Evolutionary conservation across 2,113 vertebrate species (phyloP).

Genomic region (Etheostoma spectabile): DNA sequence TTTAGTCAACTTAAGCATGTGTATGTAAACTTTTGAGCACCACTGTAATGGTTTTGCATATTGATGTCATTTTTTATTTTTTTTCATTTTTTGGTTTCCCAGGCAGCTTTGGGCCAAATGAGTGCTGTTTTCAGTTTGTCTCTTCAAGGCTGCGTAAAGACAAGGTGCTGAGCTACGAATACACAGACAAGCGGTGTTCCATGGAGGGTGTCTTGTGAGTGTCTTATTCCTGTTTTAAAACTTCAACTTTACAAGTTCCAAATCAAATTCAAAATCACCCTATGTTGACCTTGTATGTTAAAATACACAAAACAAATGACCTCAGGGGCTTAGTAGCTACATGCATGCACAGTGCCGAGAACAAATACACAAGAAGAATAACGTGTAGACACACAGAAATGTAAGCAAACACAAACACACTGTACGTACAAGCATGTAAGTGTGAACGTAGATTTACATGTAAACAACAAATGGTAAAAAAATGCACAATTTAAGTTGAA

Average conservation of each 20-base stretch:
- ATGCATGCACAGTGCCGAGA: neutral
- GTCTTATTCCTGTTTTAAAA: neutral
- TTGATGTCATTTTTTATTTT: neutral
- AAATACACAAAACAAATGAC: neutral
- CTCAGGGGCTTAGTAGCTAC: neutral
- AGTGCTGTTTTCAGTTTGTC: neutral
- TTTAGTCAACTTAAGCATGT: no score
- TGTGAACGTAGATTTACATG: neutral
- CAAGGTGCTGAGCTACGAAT: accelerated
- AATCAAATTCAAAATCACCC: neutral
- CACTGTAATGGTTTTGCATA: no score
- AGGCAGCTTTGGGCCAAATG: neutral
- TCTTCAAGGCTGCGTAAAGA: accelerated
- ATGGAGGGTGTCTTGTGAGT: conserved; percentile 53
- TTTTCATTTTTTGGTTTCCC: neutral
- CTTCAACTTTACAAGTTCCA: neutral
- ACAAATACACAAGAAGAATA: neutral
- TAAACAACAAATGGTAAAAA: neutral
- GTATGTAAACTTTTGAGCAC: no score
- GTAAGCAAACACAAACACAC: neutral
- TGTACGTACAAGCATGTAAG: neutral
- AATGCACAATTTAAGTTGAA: neutral
- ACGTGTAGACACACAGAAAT: no score
- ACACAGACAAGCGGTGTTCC: conserved; percentile 11
- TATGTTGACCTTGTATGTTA: neutral